Base-by-base conservation (phyloP, 2,888 invertebrate species). In the Dorcus parallelipipedus region DNA sequence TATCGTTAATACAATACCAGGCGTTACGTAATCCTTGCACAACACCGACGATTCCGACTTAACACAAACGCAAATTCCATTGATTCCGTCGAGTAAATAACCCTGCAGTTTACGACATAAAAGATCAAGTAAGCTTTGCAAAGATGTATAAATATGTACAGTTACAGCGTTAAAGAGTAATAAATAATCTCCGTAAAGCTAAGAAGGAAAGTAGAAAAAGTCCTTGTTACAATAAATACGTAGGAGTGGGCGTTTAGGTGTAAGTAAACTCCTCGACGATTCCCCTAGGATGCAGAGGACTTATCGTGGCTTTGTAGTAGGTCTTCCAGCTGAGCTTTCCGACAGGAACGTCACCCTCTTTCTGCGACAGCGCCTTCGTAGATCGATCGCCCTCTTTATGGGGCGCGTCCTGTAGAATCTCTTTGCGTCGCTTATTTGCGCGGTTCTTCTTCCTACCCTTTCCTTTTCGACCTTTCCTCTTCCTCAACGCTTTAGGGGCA, bases 261-360 rank as follows among this genome's bases (percentile, higher is more conserved):
- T 20, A 45, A 9, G 45, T 20, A 59, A 73, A 74, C 61, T 78
- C 77, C 68, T 85, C 85, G 0, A 85, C 82, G 40, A 85, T 84
- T 1, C 82, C 80, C 64, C 82, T 82, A 2, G 85, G 86, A 67
- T 84, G 83, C 3, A 84, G 73, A 0, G 83, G 83, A 70, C 82
- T 82, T 59, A 81, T 79, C 59, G 81, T 81, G 62, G 80, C 81
- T 47, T 82, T 78, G 6, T 80, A 82, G 70, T 84, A 85, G 0
- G 84, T 84, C 6, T 80, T 82, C 68, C 82, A 84, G 1, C 82
- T 80, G 17, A 81, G 77, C 4, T 80, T 75, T 52, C 74, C 70
- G 14, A 82, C 74, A 0, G 74, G 74, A n/a, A 51, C 49, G 41
- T 38, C 53, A 10, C 39, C 49, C 48, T 50, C 50, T 45, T 58